Percentiles rank a stretch among this genome's conserved stretches.
Evolutionary conservation across 2,888 invertebrate species (phyloP).

Genomic region (Cremastinae sp.): DNA sequence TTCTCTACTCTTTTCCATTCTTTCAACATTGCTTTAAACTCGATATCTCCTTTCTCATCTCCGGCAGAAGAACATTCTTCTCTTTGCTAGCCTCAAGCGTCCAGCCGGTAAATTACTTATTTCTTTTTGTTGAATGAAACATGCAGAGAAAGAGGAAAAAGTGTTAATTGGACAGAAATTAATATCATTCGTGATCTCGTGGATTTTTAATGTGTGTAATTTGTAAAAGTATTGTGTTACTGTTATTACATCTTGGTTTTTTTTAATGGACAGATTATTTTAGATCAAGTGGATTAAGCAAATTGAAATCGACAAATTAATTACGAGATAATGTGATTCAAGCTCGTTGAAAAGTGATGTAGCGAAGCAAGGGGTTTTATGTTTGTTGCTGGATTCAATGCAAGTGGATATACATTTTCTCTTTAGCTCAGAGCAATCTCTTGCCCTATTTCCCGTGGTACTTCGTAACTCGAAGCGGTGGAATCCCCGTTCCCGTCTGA

Average conservation of each 20-base stretch:
- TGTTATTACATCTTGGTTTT: background rate
- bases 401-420: conserved; percentile 28
- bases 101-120: conserved; percentile 2
- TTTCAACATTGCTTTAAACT: conserved; percentile 8
- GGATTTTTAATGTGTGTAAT: background rate
- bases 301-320: conserved; percentile 2
- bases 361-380: conserved; percentile 26
- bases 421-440: conserved; percentile 30
- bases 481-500: background rate
- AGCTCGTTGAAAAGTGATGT: background rate
- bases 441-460: conserved; percentile 21
- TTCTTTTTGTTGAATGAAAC: background rate
- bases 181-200: conserved; percentile 24
- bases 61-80: background rate
- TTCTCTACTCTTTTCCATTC: conserved; percentile 4
- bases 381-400: conserved; percentile 29
- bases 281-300: background rate
- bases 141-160: conserved; percentile 8
- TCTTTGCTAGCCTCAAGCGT: conserved; percentile 1
- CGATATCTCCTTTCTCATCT: conserved; percentile 9
- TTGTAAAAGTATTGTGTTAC: background rate
- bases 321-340: conserved; percentile 13
- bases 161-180: conserved; percentile 35
- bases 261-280: background rate
- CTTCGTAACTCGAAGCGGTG: conserved; percentile 10